Evolutionary conservation across 2,797 vertebrate species (phyloP), one percentile per base, ranked within the genome.

Genomic region (Cuniculus paca): DNA sequence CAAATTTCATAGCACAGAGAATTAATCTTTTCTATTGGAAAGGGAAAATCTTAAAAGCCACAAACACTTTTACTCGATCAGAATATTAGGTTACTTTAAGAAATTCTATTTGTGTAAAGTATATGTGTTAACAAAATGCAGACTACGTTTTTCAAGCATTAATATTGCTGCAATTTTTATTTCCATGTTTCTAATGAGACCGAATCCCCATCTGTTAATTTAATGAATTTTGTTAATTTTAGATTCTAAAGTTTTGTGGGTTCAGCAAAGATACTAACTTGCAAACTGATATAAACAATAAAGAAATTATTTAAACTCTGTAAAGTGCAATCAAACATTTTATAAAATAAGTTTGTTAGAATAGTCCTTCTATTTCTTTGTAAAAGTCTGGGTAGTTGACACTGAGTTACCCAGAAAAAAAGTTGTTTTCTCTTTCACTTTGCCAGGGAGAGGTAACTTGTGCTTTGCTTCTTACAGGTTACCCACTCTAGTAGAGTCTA

Each of bases 271-370:
- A 14, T 24, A 63, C 5, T n/a, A 17, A 48, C 8, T 75, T 36
- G 9, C 34, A 75, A 79, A 82, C 2, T 72, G 78, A 90, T 31
- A 36, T 2, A 42, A 39, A 63, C 52, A 78, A 82, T 90, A 75
- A 22, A 88, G 34, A 88, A 91, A 63, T 34, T 34, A 74, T 72
- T 70, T 75, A 42, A 54, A 20, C 74, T 31, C 2, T 31, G 75
- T 19, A 94, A 94, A 75, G 48, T 11, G n/a, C 0, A 81, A 85
- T 14, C 16, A 81, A 65, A 39, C 9, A 17, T 31, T 65, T 80
- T 88, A 17, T 74, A 20, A 82, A 90, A 96, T 82, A 48, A 6
- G 9, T 68, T 63, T 93, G 45, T 56, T 85, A 54, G n/a, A 72
- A 58, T 58, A 5, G n/a, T 28, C 54, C 60, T 48, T 8, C 0